Conservation (phyloP, 1,140 invertebrate genomes). For the Scaptodrosophila lebanonensis region DNA sequence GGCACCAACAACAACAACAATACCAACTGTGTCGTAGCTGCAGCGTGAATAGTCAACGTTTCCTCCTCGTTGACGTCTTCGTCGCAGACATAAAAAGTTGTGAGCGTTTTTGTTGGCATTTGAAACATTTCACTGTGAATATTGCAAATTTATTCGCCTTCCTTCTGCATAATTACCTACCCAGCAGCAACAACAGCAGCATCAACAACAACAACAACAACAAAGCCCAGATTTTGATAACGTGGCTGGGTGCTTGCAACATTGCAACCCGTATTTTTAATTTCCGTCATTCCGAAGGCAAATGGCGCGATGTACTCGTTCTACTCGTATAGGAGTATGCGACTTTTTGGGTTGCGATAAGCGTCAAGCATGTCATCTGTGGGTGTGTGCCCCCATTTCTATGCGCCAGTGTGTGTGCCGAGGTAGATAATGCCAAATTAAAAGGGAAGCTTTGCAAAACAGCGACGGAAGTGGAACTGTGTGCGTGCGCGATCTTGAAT, state of each 20-base stretch:
- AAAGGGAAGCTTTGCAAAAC: slow-evolving; percentile 72
- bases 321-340: slow-evolving; percentile 5
- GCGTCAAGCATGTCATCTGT: slow-evolving; percentile 58
- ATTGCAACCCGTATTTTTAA: slow-evolving; percentile 75
- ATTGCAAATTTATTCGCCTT: slow-evolving; percentile 74
- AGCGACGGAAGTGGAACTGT: slow-evolving; percentile 61
- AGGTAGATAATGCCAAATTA: slow-evolving; percentile 73
- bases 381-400: neutral
- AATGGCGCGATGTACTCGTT: neutral
- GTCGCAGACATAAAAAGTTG: slow-evolving; percentile 57
- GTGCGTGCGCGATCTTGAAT: slow-evolving; percentile 71
- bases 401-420: slow-evolving; percentile 34
- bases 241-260: slow-evolving; percentile 67
- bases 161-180: slow-evolving; percentile 71
- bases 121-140: slow-evolving; percentile 61
- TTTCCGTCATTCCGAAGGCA: slow-evolving; percentile 60
- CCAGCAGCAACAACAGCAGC: neutral
- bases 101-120: slow-evolving; percentile 69
- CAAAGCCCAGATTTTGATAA: slow-evolving; percentile 74
- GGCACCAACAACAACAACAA: slow-evolving; percentile 29
- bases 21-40: slow-evolving; percentile 44
- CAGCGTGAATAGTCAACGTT: neutral
- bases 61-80: slow-evolving; percentile 28
- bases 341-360: slow-evolving; percentile 59
- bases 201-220: slow-evolving; percentile 51